Base-by-base conservation (phyloP, 37 sponge, comb jelly and placozoan species). In the Ianthella basta region DNA sequence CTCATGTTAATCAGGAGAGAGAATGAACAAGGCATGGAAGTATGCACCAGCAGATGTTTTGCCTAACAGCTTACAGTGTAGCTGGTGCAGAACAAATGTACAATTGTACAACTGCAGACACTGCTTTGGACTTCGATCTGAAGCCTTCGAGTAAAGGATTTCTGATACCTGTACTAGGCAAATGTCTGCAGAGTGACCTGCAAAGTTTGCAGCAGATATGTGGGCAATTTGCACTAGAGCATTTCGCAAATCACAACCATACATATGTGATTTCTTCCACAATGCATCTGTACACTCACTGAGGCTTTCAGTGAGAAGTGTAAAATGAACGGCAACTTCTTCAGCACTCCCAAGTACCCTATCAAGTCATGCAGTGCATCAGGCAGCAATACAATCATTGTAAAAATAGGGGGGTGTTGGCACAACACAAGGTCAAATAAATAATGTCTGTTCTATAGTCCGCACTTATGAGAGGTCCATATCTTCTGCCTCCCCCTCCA, bases 341-440 rank as follows among this genome's bases (percentile, higher is more conserved):
- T 74, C 0, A 79, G 1, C 6, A 86, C 56, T 16, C 37, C 27
- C 29, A 79, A 37, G 38, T 86, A 74, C 41, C 86, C 80, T 40
- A 63, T 86, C 0, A 85, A 27, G 25, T 85, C 75, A 85, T 85
- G 85, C 32, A 85, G 44, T 32, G 85, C 75, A 27, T 86, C 13
- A 41, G 41, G 15, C 0, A 30, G 37, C 4, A 85, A 15, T 1
- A 85, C 64, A 23, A 78, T n/a, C n/a, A n/a, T n/a, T n/a, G n/a
- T n/a, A n/a, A n/a, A n/a, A n/a, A n/a, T n/a, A n/a, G n/a, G n/a
- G n/a, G n/a, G n/a, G n/a, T n/a, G n/a, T n/a, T n/a, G n/a, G n/a
- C n/a, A n/a, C n/a, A n/a, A n/a, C n/a, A n/a, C n/a, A n/a, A n/a
- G n/a, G n/a, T n/a, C n/a, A n/a, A n/a, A n/a, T n/a, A n/a, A n/a